phyloP scores from a whole-genome alignment of 2,888 invertebrate species.

The Cacoxenus indagator region DNA sequence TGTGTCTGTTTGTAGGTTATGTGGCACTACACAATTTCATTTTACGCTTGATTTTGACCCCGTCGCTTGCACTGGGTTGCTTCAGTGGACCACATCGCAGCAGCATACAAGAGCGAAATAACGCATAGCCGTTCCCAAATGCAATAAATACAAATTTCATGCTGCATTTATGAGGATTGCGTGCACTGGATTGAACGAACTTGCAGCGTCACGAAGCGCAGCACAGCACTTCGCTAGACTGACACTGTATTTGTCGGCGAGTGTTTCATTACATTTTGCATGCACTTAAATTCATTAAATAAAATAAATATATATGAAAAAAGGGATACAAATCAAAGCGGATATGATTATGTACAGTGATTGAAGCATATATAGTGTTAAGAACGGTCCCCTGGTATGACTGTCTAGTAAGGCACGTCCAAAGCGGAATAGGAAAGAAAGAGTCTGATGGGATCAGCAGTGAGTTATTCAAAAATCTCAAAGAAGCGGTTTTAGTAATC shows the following conservation, averaged over 20 bases:
- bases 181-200: background rate
- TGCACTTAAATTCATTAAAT: conserved; percentile 8
- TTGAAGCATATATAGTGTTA: no score
- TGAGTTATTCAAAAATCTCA: no score
- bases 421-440: no score
- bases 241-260: background rate
- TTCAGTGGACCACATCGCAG: background rate
- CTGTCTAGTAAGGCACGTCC: no score
- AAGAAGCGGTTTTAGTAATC: no score
- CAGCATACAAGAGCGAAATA: background rate
- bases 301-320: background rate
- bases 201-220: background rate
- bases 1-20: background rate
- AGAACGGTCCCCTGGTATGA: no score
- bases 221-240: background rate
- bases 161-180: conserved; percentile 41
- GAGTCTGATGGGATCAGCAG: no score
- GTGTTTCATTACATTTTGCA: conserved; percentile 7
- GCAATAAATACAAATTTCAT: conserved; percentile 52
- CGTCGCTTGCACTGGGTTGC: background rate
- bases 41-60: background rate
- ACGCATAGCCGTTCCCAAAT: conserved; percentile 40
- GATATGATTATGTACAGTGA: background rate
- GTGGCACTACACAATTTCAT: background rate
- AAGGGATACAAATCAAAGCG: no score